Evolutionary conservation across 1,140 invertebrate genomes (phyloP).

Genomic region (Drosophila ogumai): DNA sequence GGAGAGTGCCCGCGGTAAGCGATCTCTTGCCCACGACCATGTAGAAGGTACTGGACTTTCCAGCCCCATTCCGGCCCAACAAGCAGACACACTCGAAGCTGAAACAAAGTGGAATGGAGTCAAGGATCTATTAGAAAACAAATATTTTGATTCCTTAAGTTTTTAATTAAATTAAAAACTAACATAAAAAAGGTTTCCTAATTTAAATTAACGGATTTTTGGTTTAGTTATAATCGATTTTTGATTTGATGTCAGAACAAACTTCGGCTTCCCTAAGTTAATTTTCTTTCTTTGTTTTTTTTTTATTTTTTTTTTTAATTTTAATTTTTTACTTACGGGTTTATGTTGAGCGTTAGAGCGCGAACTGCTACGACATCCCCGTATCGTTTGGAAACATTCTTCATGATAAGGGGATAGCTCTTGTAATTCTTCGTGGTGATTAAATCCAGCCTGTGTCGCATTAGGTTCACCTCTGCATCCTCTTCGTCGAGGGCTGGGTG

Average conservation of each 20-base stretch:
- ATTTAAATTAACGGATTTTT: too few relatives aligned
- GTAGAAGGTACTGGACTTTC: conserved; percentile 94
- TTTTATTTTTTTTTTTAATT: too few relatives aligned
- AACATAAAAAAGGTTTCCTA: too few relatives aligned
- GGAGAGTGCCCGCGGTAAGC: conserved; percentile 38
- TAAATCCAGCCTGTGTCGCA: background rate
- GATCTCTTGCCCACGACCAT: conserved; percentile 89
- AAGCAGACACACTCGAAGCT: conserved; percentile 92
- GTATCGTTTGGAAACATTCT: conserved; percentile 11
- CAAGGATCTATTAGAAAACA: too few relatives aligned
- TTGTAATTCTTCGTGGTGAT: background rate
- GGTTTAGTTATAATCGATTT: too few relatives aligned
- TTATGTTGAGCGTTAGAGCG: conserved; percentile 35
- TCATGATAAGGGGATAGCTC: conserved; percentile 17
- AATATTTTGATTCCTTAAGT: too few relatives aligned
- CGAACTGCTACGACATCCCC: background rate
- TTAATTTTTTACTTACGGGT: conserved; percentile 42
- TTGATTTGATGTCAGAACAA: too few relatives aligned
- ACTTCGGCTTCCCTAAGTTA: too few relatives aligned
- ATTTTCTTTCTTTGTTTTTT: too few relatives aligned
- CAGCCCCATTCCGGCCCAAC: conserved; percentile 92
- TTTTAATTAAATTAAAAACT: too few relatives aligned
- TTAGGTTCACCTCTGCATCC: conserved; percentile 12
- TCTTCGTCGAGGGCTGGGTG: background rate
- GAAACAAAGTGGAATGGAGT: background rate